Evolutionary conservation across 2,797 vertebrate species (phyloP).

Genomic region (Chloroceryle amazona): DNA sequence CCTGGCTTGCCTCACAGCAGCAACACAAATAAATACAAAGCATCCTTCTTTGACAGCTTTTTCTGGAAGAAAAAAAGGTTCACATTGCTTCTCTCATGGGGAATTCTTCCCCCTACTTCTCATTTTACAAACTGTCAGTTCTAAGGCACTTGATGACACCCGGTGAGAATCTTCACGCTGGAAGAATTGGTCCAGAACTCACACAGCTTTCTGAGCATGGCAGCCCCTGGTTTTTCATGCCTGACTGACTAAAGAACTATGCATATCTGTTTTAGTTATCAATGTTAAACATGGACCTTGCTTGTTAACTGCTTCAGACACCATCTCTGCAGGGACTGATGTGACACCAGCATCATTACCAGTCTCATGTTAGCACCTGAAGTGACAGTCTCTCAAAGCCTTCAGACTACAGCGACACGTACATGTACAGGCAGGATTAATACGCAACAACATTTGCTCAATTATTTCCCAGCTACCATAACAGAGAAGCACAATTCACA

Average conservation of each 20-base stretch:
- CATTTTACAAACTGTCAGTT: background rate
- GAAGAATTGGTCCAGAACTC: background rate
- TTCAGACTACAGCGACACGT: accelerated
- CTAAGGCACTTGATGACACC: background rate
- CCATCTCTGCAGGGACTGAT: background rate
- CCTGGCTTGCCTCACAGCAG: background rate
- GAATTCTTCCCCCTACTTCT: background rate
- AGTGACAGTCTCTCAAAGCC: background rate
- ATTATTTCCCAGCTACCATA: background rate
- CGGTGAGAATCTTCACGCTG: background rate
- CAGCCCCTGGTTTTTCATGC: background rate
- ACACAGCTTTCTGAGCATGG: background rate
- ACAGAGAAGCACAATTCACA: background rate
- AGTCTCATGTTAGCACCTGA: background rate
- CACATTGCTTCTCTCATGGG: background rate
- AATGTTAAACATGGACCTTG: slow-evolving; percentile 2
- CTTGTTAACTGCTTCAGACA: slow-evolving; percentile 9
- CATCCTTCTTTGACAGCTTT: background rate
- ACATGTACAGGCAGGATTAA: background rate
- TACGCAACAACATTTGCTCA: background rate
- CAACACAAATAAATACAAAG: background rate
- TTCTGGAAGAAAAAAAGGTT: background rate
- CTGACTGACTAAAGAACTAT: background rate
- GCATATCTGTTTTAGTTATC: slow-evolving; percentile 6
- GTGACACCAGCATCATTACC: background rate